Evolutionary conservation across 2,797 vertebrate genomes (phyloP), one percentile per base, ranked within the genome.

Genomic region (Helicolenus hilgendorfi): DNA sequence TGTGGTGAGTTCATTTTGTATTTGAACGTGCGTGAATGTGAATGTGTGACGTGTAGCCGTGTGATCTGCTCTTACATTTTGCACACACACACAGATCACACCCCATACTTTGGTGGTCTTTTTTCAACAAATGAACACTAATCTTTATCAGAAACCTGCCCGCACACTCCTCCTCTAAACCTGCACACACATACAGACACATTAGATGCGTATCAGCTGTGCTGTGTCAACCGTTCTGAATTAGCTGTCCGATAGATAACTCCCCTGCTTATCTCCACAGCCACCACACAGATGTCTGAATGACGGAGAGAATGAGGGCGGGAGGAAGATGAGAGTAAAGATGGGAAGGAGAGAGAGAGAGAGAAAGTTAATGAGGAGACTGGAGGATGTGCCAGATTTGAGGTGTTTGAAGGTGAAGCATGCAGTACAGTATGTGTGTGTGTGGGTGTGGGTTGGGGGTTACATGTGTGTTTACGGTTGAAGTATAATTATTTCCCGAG

Each of bases 1-100:
- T 94, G 84, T 85, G 65, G 81, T 94, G 86, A 76, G 81, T 91
- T 88, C 22, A 59, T 91, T 93, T 89, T 88, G 68, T 90, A 7
- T 80, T 36, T 74, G 18, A 58, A 7, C 76, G 73, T 77, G 56
- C 69, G 31, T 67, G 27, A 27, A 36, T 70, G 35, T 81, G 38
- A 79, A 67, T 72, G 58, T 55, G 2, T 29, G 36, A 62, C 53
- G 45, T 63, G 15, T 18, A 45, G 41, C 41, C 1, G 6, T 45
- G 24, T 60, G 9, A 56, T 58, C 13, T 69, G 29, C 18, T 56
- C 41, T 49, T 35, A 27, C 27, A 64, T 14, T 4, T 13, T 81
- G 45, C 24, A 49, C 56, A 35, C 5, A 45, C 5, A 31, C 58
- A 77, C 11, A 81, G 18, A 49, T 49, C 45, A 49, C 45, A 22